Evolutionary conservation across 1,140 invertebrate genomes (phyloP).

Genomic region (Drosophila bocki): DNA sequence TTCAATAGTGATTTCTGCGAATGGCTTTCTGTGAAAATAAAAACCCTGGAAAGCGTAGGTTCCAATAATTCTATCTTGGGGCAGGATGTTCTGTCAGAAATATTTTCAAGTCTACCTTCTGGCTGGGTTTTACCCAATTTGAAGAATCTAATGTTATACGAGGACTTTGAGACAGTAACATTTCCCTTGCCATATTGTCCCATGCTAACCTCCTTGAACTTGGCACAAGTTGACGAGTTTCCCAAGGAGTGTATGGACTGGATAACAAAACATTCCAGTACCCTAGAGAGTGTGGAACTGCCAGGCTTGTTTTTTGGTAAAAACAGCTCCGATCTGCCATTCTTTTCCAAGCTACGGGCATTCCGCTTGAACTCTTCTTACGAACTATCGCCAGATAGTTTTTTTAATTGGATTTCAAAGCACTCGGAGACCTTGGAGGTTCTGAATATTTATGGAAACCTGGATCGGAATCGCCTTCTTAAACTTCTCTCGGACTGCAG

Average conservation of each 20-base stretch:
- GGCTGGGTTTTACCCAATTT: neutral
- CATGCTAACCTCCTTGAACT: neutral
- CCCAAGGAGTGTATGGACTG: neutral
- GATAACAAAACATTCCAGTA: neutral
- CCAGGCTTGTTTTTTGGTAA: neutral
- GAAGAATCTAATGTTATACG: neutral
- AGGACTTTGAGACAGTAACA: neutral
- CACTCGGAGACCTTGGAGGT: neutral
- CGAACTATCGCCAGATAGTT: neutral
- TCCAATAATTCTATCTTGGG: neutral
- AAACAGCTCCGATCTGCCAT: neutral
- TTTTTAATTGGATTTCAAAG: neutral
- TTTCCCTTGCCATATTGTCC: constrained; percentile 7
- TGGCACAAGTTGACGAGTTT: constrained; percentile 3
- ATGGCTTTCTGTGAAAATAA: neutral
- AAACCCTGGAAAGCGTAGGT: neutral
- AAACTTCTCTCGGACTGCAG: neutral
- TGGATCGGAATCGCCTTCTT: neutral
- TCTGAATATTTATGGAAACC: neutral
- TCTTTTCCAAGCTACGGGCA: neutral
- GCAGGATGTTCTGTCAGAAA: neutral
- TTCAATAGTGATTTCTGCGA: neutral
- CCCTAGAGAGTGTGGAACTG: neutral
- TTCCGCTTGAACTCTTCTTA: neutral
- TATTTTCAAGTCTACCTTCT: neutral